Conservation (phyloP, 2,797 vertebrate genomes). For the Chrosomus eos region DNA sequence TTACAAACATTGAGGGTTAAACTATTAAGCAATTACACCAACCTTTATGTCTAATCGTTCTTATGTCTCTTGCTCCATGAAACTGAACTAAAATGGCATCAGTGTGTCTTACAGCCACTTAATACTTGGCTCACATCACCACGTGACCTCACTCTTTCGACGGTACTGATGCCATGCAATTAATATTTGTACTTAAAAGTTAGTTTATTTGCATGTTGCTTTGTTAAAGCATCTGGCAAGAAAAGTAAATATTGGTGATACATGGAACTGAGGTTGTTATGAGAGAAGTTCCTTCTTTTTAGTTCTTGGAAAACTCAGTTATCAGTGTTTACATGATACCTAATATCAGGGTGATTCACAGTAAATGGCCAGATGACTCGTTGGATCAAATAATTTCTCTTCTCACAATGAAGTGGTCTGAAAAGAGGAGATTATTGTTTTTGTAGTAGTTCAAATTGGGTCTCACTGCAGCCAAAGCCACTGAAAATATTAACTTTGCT, state of each 20-base stretch:
- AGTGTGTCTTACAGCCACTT: background rate
- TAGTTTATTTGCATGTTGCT: background rate
- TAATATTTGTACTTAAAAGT: background rate
- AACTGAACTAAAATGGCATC: background rate
- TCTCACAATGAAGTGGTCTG: background rate
- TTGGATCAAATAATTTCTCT: background rate
- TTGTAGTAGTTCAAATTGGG: slow-evolving; percentile 7
- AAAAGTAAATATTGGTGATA: slow-evolving; percentile 4
- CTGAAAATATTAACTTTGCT: slow-evolving; percentile 18
- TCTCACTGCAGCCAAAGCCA: background rate
- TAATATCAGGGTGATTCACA: slow-evolving; percentile 20
- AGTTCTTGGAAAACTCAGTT: slow-evolving; percentile 17
- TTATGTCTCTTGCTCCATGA: background rate
- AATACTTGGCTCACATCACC: slow-evolving; percentile 25
- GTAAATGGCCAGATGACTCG: slow-evolving; percentile 16
- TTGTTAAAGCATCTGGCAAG: slow-evolving; percentile 18
- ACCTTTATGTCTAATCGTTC: background rate
- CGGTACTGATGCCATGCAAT: background rate
- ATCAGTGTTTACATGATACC: slow-evolving; percentile 8
- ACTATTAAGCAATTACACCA: background rate
- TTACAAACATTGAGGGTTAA: background rate
- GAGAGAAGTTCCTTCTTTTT: background rate
- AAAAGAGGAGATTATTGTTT: slow-evolving; percentile 6
- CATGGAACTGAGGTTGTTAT: background rate
- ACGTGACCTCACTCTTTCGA: background rate